Evolutionary conservation across 2,888 invertebrate genomes (phyloP).

Genomic region (Andricus curvator): DNA sequence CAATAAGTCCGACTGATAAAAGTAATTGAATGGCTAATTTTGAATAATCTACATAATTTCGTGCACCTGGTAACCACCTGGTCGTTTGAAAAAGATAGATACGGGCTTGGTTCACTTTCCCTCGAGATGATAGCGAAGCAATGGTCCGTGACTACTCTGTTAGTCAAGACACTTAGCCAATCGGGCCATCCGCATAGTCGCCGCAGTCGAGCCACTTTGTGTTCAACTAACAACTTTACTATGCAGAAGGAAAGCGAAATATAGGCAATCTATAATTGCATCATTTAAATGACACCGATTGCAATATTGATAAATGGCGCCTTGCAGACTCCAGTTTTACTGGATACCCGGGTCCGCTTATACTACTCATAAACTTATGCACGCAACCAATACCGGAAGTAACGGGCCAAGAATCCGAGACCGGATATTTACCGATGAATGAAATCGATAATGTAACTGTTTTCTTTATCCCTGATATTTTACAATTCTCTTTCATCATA

Average conservation of each 20-base stretch:
- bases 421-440: constrained; percentile 12
- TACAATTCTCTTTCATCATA: not conserved
- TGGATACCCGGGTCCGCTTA: not conserved
- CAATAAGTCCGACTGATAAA: not conserved
- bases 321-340: not conserved
- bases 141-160: constrained; percentile 61
- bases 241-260: not conserved
- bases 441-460: constrained; percentile 10
- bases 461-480: not conserved
- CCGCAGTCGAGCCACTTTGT: constrained; percentile 1
- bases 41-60: constrained; percentile 5
- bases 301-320: not conserved
- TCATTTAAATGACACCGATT: constrained; percentile 25
- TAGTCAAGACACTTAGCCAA: constrained; percentile 8
- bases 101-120: constrained; percentile 58
- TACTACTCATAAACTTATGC: not conserved
- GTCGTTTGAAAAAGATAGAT: not conserved
- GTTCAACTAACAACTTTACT: not conserved
- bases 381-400: constrained; percentile 26
- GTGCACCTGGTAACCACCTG: constrained; percentile 31
- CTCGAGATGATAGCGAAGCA: constrained; percentile 56
- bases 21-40: constrained; percentile 1
- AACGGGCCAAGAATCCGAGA: constrained; percentile 32
- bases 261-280: constrained; percentile 12
- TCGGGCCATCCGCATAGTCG: constrained; percentile 11